Conservation (phyloP, 2,888 invertebrate genomes). For the Tipula unca region DNA sequence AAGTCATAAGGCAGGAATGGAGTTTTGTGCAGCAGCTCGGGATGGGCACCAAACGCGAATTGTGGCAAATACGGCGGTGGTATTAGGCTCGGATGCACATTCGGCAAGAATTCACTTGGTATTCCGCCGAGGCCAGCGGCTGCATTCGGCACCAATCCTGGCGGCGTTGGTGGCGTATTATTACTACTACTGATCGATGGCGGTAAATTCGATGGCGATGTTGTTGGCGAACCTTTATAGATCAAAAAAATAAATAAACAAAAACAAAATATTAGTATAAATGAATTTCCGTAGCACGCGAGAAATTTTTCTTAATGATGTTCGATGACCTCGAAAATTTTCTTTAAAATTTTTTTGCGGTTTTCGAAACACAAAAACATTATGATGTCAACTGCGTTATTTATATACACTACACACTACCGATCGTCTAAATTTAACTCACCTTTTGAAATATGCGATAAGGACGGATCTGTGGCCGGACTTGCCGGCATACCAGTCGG, state of each 20-base stretch:
- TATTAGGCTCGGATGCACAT: conserved; percentile 27
- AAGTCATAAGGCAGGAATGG: conserved; percentile 52
- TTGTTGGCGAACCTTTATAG: conserved; percentile 43
- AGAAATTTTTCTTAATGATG: not conserved
- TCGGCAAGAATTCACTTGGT: conserved; percentile 20
- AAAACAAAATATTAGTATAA: not conserved
- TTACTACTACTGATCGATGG: not conserved
- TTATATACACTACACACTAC: not conserved
- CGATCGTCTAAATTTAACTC: not conserved
- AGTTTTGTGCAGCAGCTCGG: conserved; percentile 46
- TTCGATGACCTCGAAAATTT: not conserved
- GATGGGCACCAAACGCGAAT: conserved; percentile 47
- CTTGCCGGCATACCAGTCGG: not conserved
- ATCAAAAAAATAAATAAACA: conserved; percentile 25
- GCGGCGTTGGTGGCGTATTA: conserved; percentile 29
- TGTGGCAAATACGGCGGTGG: conserved; percentile 44
- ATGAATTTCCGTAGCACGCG: not conserved
- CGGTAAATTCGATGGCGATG: conserved; percentile 29
- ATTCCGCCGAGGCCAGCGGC: conserved; percentile 27
- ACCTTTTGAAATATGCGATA: not conserved
- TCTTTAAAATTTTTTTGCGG: not conserved
- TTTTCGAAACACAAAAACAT: not conserved
- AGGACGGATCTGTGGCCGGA: not conserved
- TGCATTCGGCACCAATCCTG: conserved; percentile 24
- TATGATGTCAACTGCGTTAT: not conserved